These are phyloP conservation scores for Centruroides vittatus DNA, from an alignment of 1,140 invertebrate genomes.

Conservation along the genomic window DNA sequence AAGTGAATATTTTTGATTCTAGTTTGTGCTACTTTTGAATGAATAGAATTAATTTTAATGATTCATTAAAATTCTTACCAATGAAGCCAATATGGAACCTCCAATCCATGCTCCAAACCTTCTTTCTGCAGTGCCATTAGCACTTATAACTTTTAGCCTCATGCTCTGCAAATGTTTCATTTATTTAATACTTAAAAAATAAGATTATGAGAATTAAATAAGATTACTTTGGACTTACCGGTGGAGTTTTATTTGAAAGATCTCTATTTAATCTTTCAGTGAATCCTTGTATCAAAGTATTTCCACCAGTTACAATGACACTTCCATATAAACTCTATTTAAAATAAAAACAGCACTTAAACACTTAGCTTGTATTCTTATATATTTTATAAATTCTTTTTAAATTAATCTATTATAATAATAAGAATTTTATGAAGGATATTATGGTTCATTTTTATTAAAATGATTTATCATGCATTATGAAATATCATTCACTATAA, in stretches of 20 bases:
- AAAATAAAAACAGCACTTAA: no score
- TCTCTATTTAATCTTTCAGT: slow-evolving; percentile 77
- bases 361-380: no score
- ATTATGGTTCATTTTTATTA: no score
- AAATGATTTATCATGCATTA: no score
- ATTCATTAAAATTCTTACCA: slow-evolving; percentile 31
- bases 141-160: slow-evolving; percentile 70
- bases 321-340: slow-evolving; percentile 55
- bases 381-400: no score
- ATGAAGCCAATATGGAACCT: slow-evolving; percentile 84
- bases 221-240: slow-evolving; percentile 33
- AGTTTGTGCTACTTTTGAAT: no score
- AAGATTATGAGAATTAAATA: not conserved
- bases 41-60: no score
- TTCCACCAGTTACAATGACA: slow-evolving; percentile 79
- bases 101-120: slow-evolving; percentile 92
- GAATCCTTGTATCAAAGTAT: slow-evolving; percentile 69
- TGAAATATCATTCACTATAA: no score
- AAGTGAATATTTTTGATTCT: no score
- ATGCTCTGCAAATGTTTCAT: slow-evolving; percentile 41
- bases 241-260: slow-evolving; percentile 70
- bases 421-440: no score
- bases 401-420: no score
- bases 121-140: slow-evolving; percentile 64
- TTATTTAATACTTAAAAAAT: not conserved